Conservation (phyloP, 1,140 invertebrate genomes). For the Drosophila santomea region DNA sequence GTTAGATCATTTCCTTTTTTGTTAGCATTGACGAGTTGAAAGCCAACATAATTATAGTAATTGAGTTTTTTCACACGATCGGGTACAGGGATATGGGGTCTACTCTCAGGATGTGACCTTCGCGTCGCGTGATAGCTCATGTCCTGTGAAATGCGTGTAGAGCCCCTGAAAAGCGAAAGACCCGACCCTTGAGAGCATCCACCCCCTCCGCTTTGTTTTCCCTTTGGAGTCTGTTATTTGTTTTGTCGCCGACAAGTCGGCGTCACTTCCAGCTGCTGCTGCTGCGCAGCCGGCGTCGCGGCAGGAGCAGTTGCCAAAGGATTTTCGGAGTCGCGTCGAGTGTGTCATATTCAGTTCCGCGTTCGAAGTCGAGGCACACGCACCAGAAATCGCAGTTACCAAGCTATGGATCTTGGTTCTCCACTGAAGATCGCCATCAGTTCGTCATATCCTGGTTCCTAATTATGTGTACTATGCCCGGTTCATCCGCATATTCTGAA, state of each 20-base stretch:
- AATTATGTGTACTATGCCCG: too few species aligned
- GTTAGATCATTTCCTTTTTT: neutral
- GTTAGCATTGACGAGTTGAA: neutral
- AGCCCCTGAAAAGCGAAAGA: constrained; percentile 29
- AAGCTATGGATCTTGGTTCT: neutral
- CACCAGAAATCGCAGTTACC: constrained; percentile 16
- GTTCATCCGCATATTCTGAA: too few species aligned
- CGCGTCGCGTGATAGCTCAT: constrained; percentile 5
- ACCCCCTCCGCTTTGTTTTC: constrained; percentile 40
- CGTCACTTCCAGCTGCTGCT: constrained; percentile 33
- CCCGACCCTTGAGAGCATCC: constrained; percentile 33
- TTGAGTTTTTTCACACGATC: constrained; percentile 25
- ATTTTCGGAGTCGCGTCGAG: constrained; percentile 59
- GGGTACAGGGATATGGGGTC: neutral
- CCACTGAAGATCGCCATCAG: too few species aligned
- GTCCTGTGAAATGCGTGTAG: constrained; percentile 20
- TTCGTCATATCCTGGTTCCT: too few species aligned
- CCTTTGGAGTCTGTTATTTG: constrained; percentile 71
- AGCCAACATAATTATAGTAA: constrained; percentile 16
- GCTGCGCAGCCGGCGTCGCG: constrained; percentile 25
- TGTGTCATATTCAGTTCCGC: constrained; percentile 77
- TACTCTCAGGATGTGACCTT: neutral
- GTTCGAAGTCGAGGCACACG: constrained; percentile 60
- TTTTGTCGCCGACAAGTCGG: constrained; percentile 69
- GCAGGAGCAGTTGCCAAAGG: constrained; percentile 63